These are phyloP conservation scores for Agrilus planipennis DNA, from an alignment of 1,140 invertebrate genomes.

Conservation along the genomic window DNA sequence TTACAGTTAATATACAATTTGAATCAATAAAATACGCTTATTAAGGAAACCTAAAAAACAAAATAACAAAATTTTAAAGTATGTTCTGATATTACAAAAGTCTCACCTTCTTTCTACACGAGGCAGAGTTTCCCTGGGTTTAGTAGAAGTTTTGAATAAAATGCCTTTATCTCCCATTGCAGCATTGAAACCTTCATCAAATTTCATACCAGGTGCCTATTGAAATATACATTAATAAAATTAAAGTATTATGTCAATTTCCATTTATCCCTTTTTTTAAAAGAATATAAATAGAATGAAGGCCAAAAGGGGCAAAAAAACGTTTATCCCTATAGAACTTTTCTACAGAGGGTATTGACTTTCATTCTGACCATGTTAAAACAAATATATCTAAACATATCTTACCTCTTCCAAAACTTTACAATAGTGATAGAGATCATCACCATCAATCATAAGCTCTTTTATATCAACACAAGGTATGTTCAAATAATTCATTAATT, in stretches of 20 bases:
- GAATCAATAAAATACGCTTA: too few species aligned
- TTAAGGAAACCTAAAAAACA: too few species aligned
- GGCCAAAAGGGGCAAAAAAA: too few species aligned
- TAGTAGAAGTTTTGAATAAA: conserved; percentile 34
- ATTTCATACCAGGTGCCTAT: conserved; percentile 42
- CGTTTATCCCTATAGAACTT: too few species aligned
- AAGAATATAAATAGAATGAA: too few species aligned
- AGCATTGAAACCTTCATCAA: conserved; percentile 41
- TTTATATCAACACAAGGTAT: conserved; percentile 47
- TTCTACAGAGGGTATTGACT: too few species aligned
- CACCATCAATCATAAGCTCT: conserved; percentile 44
- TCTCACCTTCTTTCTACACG: conserved; percentile 21
- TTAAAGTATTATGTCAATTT: conserved; percentile 3
- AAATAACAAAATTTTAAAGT: too few species aligned
- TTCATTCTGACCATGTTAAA: conserved; percentile 1
- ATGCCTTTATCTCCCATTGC: conserved; percentile 39
- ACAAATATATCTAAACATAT: conserved; percentile 12
- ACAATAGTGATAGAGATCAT: conserved; percentile 36
- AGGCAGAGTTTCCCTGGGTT: conserved; percentile 23
- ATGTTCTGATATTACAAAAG: too few species aligned
- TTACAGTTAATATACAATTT: too few species aligned
- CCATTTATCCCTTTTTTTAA: too few species aligned
- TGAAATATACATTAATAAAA: conserved; percentile 14
- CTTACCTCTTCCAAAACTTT: conserved; percentile 37
- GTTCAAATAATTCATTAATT: conserved; percentile 44